These are phyloP conservation scores for Oncorhynchus gorbuscha DNA, from an alignment of 2,113 vertebrate genomes.

Conservation along the genomic window DNA sequence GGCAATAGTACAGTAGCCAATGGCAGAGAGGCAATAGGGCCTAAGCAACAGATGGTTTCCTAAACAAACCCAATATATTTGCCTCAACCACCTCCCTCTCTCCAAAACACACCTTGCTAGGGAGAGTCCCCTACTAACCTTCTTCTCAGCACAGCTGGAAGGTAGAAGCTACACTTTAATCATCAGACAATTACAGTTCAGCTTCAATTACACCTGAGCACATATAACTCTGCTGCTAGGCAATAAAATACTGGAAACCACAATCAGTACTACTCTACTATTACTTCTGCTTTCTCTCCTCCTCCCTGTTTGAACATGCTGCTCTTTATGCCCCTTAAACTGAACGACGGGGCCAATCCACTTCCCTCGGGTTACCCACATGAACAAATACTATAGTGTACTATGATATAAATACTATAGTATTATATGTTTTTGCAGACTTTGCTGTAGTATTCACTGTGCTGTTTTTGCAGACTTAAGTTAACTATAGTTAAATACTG, in stretches of 20 bases:
- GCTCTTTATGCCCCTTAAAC: neutral
- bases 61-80: neutral
- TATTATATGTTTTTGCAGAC: too few species aligned
- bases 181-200: constrained; percentile 39
- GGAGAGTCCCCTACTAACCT: constrained; percentile 20
- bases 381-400: too few species aligned
- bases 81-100: neutral
- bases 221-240: constrained; percentile 23
- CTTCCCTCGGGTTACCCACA: too few species aligned
- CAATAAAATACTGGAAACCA: constrained; percentile 38
- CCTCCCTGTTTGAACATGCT: constrained; percentile 20
- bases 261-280: neutral
- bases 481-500: too few species aligned
- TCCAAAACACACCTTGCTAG: constrained; percentile 33
- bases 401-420: too few species aligned
- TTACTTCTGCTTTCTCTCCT: constrained; percentile 22
- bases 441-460: too few species aligned
- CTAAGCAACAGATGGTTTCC: neutral
- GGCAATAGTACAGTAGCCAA: neutral
- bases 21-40: neutral
- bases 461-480: too few species aligned
- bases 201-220: constrained; percentile 49
- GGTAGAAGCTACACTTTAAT: constrained; percentile 44
- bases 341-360: neutral
- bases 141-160: constrained; percentile 42